Percentiles rank a stretch among this genome's conserved stretches.
phyloP scores from a whole-genome alignment of 2,797 vertebrate genomes.

The Nyctibius grandis region DNA sequence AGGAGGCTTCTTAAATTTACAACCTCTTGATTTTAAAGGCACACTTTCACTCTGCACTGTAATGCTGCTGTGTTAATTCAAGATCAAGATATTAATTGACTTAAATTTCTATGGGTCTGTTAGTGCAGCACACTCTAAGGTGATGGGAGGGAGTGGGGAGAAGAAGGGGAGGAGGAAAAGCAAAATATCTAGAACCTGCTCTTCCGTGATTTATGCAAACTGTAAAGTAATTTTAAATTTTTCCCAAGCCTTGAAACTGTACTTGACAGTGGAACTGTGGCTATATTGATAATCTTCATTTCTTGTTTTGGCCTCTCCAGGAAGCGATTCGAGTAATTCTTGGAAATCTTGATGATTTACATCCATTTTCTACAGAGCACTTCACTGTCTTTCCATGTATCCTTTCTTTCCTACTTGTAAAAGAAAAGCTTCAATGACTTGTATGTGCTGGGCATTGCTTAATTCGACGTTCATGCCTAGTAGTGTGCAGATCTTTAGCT shows the following conservation, averaged over 20 bases:
- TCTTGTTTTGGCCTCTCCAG: slow-evolving; percentile 68
- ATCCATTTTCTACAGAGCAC: slow-evolving; percentile 85
- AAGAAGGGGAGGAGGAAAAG: not conserved
- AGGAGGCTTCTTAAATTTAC: not conserved
- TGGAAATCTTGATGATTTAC: slow-evolving; percentile 81
- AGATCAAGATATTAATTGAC: not conserved
- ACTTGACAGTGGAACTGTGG: not conserved
- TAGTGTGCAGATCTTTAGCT: not conserved
- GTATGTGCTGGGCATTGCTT: not conserved
- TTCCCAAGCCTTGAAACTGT: not conserved
- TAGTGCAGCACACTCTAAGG: not conserved
- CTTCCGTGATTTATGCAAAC: not conserved
- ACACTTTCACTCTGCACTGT: not conserved
- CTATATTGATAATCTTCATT: not conserved
- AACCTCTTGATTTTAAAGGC: not conserved
- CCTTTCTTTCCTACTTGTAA: slow-evolving; percentile 69
- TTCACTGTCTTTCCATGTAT: slow-evolving; percentile 90
- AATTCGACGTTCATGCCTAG: not conserved
- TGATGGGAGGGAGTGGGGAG: accelerated
- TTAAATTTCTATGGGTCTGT: not conserved
- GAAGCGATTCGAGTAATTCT: slow-evolving; percentile 84
- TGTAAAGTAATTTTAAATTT: not conserved
- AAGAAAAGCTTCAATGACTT: not conserved
- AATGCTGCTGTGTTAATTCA: not conserved
- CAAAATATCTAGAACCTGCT: not conserved